These are phyloP conservation scores for Diuraphis noxia DNA, from an alignment of 1,140 invertebrate species.

Conservation along the genomic window DNA sequence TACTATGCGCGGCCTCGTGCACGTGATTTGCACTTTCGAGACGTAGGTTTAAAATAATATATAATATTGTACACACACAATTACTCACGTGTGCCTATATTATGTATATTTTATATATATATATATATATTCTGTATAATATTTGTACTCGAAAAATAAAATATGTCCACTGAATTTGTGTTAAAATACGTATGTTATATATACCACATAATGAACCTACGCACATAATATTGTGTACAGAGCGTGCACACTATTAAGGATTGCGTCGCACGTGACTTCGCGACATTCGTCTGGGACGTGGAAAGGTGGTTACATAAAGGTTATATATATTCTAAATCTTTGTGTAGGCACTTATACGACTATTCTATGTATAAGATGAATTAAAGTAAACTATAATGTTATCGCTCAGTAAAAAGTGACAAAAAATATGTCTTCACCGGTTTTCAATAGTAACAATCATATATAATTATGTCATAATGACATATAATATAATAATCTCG, in stretches of 20 bases:
- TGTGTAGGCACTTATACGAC: not conserved
- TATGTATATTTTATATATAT: no score
- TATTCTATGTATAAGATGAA: not conserved
- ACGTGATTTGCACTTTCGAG: not conserved
- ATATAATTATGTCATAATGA: no score
- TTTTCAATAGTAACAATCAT: not conserved
- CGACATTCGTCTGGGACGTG: not conserved
- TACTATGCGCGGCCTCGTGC: not conserved
- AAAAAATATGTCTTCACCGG: not conserved
- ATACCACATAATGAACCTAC: not conserved
- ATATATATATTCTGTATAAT: not conserved
- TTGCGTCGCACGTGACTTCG: conserved; percentile 1
- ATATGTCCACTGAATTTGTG: not conserved
- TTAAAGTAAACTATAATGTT: not conserved
- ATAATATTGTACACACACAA: not conserved
- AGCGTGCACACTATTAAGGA: not conserved
- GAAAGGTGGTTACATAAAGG: not conserved
- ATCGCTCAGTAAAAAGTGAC: not conserved
- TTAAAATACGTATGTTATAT: not conserved
- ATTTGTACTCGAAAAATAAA: conserved; percentile 1
- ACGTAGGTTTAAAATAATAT: conserved; percentile 9
- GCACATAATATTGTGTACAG: not conserved
- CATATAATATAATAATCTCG: no score
- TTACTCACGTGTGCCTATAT: not conserved
- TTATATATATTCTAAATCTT: not conserved